phyloP scores from a whole-genome alignment of 2,797 vertebrate genomes.

The Molossus molossus region DNA sequence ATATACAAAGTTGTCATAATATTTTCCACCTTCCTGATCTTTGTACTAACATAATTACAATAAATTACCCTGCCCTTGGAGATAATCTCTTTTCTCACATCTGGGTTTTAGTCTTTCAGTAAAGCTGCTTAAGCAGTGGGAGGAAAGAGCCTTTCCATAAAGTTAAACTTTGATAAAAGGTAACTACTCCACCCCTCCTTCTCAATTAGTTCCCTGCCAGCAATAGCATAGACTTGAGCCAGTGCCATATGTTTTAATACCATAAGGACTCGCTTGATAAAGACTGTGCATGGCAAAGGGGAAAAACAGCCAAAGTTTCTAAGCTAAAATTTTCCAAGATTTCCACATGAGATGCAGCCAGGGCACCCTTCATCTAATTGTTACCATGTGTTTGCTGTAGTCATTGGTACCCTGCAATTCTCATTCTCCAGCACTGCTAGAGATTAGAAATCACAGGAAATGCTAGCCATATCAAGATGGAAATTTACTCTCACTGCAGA shows the following conservation, averaged over 20 bases:
- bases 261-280: slow-evolving; percentile 79
- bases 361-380: slow-evolving; percentile 66
- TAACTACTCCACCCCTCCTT: slow-evolving; percentile 69
- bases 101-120: slow-evolving; percentile 72
- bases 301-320: slow-evolving; percentile 56
- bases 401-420: slow-evolving; percentile 58
- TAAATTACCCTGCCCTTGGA: slow-evolving; percentile 68
- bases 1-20: slow-evolving; percentile 14
- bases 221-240: slow-evolving; percentile 73
- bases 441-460: slow-evolving; percentile 74
- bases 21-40: slow-evolving; percentile 72
- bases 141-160: slow-evolving; percentile 78
- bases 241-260: slow-evolving; percentile 73
- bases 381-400: slow-evolving; percentile 72
- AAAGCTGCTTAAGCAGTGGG: slow-evolving; percentile 44
- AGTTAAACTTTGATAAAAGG: slow-evolving; percentile 82
- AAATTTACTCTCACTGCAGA: slow-evolving; percentile 59
- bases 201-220: slow-evolving; percentile 77
- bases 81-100: slow-evolving; percentile 75
- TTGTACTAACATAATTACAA: slow-evolving; percentile 69
- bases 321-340: slow-evolving; percentile 78
- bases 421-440: slow-evolving; percentile 59
- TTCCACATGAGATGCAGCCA: slow-evolving; percentile 68
- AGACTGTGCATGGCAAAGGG: slow-evolving; percentile 68
- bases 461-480: slow-evolving; percentile 40